A percentile compares a stretch with the other conserved stretches of the same genome.
phyloP scores from a whole-genome alignment of 2,797 vertebrate genomes.

The Gymnopithys bicolor region DNA sequence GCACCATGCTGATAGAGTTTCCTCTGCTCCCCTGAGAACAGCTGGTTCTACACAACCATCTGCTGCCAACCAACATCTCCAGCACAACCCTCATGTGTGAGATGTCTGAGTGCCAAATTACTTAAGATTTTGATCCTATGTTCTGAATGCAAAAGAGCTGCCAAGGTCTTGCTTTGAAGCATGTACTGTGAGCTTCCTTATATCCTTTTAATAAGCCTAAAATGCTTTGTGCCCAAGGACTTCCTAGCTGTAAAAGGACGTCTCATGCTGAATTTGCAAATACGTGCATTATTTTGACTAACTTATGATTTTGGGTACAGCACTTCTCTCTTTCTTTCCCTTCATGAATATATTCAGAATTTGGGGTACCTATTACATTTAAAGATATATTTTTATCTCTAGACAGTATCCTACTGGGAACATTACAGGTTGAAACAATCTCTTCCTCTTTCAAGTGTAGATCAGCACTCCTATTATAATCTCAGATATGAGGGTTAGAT shows the following conservation, averaged over 20 bases:
- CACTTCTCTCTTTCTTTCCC: not conserved
- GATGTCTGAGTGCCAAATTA: not conserved
- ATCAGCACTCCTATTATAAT: not conserved
- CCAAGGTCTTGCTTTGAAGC: conserved; percentile 11
- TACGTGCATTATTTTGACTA: not conserved
- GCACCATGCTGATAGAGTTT: not conserved
- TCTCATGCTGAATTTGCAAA: not conserved
- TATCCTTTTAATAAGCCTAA: not conserved
- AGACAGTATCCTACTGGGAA: not conserved
- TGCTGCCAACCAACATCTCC: not conserved
- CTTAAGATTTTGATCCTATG: not conserved
- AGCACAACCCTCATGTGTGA: not conserved
- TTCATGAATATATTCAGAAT: conserved; percentile 3
- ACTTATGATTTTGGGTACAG: not conserved
- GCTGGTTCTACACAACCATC: not conserved
- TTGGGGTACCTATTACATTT: not conserved
- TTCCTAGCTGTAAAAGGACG: not conserved
- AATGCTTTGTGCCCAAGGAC: not conserved
- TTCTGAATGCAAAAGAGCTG: conserved; percentile 1
- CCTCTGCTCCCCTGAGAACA: not conserved
- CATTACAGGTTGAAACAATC: not conserved
- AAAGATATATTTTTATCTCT: not conserved
- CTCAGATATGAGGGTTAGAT: conserved; percentile 11
- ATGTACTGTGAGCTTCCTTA: not conserved
- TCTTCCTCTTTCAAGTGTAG: conserved; percentile 17